phyloP scores from a whole-genome alignment of 2,888 invertebrate genomes.

The Troides oblongomaculatus region DNA sequence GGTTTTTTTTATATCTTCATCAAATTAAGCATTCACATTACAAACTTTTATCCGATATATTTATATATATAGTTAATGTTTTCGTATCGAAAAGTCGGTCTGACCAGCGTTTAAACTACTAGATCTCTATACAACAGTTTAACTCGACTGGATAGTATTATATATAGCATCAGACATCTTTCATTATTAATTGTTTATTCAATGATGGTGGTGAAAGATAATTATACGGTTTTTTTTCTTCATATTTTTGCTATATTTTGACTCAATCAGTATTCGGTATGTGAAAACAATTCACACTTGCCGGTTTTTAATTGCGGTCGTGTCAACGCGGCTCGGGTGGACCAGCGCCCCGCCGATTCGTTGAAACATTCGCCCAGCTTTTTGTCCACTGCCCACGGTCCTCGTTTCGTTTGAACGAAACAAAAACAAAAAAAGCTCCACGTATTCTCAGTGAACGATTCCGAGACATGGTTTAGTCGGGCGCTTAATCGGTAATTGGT shows the following conservation, averaged over 20 bases:
- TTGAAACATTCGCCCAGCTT: constrained; percentile 36
- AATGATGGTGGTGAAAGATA: not conserved
- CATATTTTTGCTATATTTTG: too few relatives aligned
- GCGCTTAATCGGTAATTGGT: not conserved
- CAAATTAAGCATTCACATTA: too few relatives aligned
- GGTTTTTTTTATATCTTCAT: too few relatives aligned
- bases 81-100: too few relatives aligned
- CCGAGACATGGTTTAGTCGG: constrained; percentile 10
- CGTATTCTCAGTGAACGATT: constrained; percentile 5
- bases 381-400: constrained; percentile 31
- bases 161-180: too few relatives aligned
- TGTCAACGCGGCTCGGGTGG: constrained; percentile 27
- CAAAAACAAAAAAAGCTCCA: not conserved
- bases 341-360: constrained; percentile 35
- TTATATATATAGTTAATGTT: too few relatives aligned
- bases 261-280: constrained; percentile 20
- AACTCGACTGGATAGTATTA: too few relatives aligned
- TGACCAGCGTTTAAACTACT: too few relatives aligned
- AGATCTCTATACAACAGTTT: too few relatives aligned
- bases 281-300: constrained; percentile 37
- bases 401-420: not conserved
- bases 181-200: too few relatives aligned
- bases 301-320: constrained; percentile 38
- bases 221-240: not conserved
- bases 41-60: too few relatives aligned